Conservation (phyloP, 35 echinoderm and acorn worm genomes). For the Diadema setosum region DNA sequence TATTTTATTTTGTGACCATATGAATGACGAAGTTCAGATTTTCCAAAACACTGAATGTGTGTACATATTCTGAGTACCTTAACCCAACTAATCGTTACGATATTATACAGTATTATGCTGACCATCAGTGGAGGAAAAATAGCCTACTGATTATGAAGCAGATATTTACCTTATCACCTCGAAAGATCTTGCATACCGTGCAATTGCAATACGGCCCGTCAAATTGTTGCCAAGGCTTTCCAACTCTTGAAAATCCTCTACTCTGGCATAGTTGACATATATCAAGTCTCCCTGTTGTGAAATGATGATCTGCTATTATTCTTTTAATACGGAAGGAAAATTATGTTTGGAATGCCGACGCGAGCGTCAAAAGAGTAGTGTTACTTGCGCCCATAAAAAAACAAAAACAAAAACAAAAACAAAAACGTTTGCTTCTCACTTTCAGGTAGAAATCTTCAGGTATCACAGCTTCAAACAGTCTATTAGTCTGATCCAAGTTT, state of each 20-base stretch:
- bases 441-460: neutral
- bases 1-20: too few species aligned
- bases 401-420: neutral
- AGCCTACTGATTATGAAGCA: neutral
- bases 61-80: too few species aligned
- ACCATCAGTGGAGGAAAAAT: too few species aligned
- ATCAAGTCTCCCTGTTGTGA: constrained; percentile 67
- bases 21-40: too few species aligned
- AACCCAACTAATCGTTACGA: too few species aligned
- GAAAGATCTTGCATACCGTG: constrained; percentile 79
- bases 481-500: too few species aligned
- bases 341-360: neutral
- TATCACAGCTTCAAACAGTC: neutral
- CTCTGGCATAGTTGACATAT: constrained; percentile 77
- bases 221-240: constrained; percentile 41
- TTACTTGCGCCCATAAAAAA: neutral
- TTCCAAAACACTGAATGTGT: too few species aligned
- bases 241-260: constrained; percentile 77
- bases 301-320: neutral
- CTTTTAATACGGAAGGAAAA: neutral
- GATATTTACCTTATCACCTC: constrained; percentile 73
- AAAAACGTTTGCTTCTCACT: neutral
- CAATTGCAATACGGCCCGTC: constrained; percentile 63
- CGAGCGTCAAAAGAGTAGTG: neutral
- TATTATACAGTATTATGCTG: too few species aligned